Conservation (phyloP, 2,888 invertebrate genomes). For the Ormyrus labotus region DNA sequence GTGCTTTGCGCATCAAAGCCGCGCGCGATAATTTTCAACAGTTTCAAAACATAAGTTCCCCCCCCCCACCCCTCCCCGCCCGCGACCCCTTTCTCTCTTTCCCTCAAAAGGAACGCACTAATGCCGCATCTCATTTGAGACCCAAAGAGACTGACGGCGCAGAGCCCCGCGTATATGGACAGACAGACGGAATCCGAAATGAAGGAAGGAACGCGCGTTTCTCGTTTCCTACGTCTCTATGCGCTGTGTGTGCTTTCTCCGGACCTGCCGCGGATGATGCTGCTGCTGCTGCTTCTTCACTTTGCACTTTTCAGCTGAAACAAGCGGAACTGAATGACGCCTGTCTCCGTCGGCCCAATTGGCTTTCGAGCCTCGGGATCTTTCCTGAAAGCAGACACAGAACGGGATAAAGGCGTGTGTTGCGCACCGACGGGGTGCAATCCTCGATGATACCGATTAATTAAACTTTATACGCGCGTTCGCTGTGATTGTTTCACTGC, state of each 20-base stretch:
- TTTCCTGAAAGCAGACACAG: too few relatives aligned
- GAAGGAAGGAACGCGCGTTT: neutral
- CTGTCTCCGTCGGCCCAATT: neutral
- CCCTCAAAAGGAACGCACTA: slow-evolving; percentile 16
- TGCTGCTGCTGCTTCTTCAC: neutral
- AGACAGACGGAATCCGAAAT: slow-evolving; percentile 34
- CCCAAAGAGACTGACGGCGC: neutral
- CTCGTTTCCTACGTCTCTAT: neutral
- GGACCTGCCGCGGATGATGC: neutral
- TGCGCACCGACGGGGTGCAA: too few relatives aligned
- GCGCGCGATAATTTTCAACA: slow-evolving; percentile 35
- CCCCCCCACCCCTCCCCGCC: neutral
- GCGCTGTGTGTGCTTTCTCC: neutral
- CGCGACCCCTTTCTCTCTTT: neutral
- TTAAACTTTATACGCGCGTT: too few relatives aligned
- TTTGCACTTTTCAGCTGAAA: slow-evolving; percentile 8
- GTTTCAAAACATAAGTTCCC: slow-evolving; percentile 10
- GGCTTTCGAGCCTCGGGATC: slow-evolving; percentile 5
- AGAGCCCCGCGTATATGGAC: neutral
- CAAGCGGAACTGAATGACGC: neutral
- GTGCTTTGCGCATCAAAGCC: neutral
- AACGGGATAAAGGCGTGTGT: neutral
- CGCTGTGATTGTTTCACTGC: too few relatives aligned
- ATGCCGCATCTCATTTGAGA: slow-evolving; percentile 17
- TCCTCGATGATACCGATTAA: too few relatives aligned